Conservation (phyloP, 2,888 invertebrate genomes). For the Agonopterix arenella region DNA sequence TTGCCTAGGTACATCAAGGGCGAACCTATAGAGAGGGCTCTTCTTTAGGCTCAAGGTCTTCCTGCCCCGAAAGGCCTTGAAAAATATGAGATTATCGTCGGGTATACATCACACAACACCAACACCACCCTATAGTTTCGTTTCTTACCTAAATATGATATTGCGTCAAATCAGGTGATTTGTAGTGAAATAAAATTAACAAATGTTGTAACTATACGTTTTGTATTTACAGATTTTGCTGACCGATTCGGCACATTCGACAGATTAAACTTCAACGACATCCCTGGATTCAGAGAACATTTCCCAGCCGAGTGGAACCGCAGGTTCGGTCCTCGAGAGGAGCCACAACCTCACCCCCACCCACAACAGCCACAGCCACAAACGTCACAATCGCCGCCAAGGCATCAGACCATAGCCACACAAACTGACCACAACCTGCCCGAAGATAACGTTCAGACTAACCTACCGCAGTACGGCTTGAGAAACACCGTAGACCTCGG, state of each 20-base stretch:
- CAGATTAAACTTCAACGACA: constrained; percentile 73
- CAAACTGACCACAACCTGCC: constrained; percentile 54
- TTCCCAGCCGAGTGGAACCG: constrained; percentile 65
- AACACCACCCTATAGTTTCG: too few relatives aligned
- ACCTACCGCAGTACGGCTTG: constrained; percentile 81
- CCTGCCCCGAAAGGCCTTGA: too few relatives aligned
- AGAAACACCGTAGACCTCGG: constrained; percentile 89
- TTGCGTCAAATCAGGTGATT: too few relatives aligned
- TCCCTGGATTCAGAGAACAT: constrained; percentile 70
- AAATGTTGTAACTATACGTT: constrained; percentile 35
- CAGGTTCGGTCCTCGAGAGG: constrained; percentile 50
- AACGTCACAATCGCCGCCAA: constrained; percentile 28
- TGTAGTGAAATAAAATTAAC: constrained; percentile 6
- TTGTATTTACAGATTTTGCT: constrained; percentile 63
- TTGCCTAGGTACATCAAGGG: too few relatives aligned
- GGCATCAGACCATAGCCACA: constrained; percentile 52
- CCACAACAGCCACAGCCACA: constrained; percentile 18
- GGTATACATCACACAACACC: too few relatives aligned
- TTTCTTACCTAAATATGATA: too few relatives aligned
- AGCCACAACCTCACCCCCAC: constrained; percentile 29
- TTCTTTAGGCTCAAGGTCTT: too few relatives aligned
- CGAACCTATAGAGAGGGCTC: too few relatives aligned
- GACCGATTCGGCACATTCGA: constrained; percentile 69
- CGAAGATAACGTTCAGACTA: constrained; percentile 29
- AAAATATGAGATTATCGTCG: too few relatives aligned